A percentile compares a stretch with the other conserved stretches of the same genome.
These are phyloP conservation scores for Hermaeophaga mercurialis DNA, from an alignment of 2,888 invertebrate genomes.

Conservation along the genomic window DNA sequence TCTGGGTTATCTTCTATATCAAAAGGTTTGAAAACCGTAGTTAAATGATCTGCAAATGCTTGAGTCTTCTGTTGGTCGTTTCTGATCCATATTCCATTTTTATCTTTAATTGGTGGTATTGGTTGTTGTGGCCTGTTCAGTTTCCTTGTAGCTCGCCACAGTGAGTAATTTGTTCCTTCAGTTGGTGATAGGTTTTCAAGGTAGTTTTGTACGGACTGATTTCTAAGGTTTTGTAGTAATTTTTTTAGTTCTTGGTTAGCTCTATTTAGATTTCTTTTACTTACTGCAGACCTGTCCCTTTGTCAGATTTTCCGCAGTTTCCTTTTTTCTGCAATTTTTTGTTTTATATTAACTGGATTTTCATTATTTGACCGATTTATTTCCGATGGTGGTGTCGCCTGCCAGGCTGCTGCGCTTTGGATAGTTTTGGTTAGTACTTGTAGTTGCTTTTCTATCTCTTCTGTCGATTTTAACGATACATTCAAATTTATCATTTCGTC, in stretches of 20 bases:
- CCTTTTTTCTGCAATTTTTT: neutral
- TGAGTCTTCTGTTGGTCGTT: constrained; percentile 6
- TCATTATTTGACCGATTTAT: neutral
- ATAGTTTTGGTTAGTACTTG: neutral
- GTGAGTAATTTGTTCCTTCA: constrained; percentile 7
- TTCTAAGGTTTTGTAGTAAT: neutral
- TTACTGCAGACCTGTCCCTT: neutral
- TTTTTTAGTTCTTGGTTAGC: neutral
- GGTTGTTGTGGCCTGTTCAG: constrained; percentile 8
- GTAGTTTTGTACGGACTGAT: neutral
- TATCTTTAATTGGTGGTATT: constrained; percentile 8
- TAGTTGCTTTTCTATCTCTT: constrained; percentile 1
- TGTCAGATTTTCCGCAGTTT: neutral
- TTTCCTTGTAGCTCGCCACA: constrained; percentile 19
- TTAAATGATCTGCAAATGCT: constrained; percentile 6
- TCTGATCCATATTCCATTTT: constrained; percentile 13
- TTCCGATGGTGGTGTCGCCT: neutral
- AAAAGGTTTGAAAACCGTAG: constrained; percentile 1
- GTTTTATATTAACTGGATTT: neutral
- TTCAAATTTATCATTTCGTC: too few species aligned
- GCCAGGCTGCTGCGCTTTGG: neutral
- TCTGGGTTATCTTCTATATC: neutral
- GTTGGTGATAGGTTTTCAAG: constrained; percentile 3
- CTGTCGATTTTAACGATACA: neutral
- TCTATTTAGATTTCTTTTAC: neutral